phyloP scores from a whole-genome alignment of 2,797 vertebrate genomes.

The Pipistrellus pygmaeus region DNA sequence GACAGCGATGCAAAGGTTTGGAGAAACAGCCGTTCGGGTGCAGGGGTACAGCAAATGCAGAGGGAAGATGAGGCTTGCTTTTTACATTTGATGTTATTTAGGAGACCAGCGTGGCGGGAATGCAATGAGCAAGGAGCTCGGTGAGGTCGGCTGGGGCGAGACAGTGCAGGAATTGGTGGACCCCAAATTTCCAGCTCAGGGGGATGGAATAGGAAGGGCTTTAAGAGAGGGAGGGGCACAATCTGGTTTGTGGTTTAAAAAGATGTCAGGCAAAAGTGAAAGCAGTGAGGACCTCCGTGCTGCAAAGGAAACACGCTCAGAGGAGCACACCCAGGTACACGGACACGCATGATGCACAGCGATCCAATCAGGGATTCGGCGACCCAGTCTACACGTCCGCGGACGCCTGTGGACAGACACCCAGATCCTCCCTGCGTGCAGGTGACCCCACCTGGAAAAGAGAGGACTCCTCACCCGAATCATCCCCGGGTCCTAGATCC shows the following conservation, averaged over 20 bases:
- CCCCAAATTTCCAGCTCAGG: neutral
- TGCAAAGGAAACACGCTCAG: neutral
- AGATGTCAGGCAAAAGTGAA: neutral
- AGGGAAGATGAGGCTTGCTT: neutral
- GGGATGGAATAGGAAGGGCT: neutral
- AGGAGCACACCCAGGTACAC: neutral
- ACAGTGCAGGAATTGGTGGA: neutral
- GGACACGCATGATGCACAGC: neutral
- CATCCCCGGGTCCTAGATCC: neutral
- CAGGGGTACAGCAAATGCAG: neutral
- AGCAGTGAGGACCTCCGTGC: neutral
- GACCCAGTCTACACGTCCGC: neutral
- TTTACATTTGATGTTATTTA: neutral
- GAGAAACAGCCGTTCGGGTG: neutral
- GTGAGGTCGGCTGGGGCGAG: neutral
- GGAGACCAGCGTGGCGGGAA: neutral
- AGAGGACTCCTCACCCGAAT: neutral
- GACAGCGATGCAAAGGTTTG: neutral
- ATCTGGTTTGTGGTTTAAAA: constrained; percentile 13
- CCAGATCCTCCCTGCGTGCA: neutral
- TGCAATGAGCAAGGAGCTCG: neutral
- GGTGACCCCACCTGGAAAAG: neutral
- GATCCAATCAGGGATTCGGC: neutral
- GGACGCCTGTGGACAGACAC: neutral
- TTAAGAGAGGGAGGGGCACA: neutral